phyloP scores from a whole-genome alignment of 2,888 invertebrate species.

The Dicyrtoma fusca region DNA sequence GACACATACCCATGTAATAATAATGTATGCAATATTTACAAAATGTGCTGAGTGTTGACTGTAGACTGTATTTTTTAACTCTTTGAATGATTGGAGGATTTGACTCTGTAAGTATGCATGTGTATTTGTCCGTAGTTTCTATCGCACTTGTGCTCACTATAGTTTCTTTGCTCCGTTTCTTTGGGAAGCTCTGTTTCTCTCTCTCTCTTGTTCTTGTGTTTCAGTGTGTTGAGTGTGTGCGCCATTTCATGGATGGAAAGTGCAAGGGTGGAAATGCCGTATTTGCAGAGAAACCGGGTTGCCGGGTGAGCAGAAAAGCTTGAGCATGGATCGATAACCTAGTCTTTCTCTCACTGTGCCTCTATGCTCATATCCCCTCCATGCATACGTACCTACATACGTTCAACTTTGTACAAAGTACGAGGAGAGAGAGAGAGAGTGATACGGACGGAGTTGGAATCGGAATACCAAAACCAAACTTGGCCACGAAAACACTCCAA shows the following conservation, averaged over 20 bases:
- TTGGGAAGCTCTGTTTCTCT: slow-evolving; percentile 4
- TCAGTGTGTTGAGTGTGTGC: neutral
- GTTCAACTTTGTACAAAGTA: neutral
- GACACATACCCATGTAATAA: no score
- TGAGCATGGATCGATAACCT: slow-evolving; percentile 24
- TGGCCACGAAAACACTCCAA: no score
- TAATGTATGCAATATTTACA: no score
- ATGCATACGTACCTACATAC: no score
- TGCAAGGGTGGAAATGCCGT: slow-evolving; percentile 41
- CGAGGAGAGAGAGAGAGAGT: neutral
- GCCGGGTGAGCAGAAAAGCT: slow-evolving; percentile 31
- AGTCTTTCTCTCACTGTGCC: slow-evolving; percentile 27
- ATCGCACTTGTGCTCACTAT: neutral
- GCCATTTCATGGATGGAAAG: slow-evolving; percentile 23
- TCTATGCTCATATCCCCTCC: neutral
- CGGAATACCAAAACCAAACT: no score
- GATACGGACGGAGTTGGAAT: neutral
- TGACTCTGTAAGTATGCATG: no score
- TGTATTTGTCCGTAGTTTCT: neutral
- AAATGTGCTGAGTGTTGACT: no score
- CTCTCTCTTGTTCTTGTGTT: neutral
- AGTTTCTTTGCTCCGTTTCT: slow-evolving; percentile 3
- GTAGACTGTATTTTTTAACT: no score
- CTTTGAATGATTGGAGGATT: no score
- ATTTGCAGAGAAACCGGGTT: slow-evolving; percentile 46